A percentile compares a stretch with the other conserved stretches of the same genome.
Evolutionary conservation across 2,797 vertebrate genomes (phyloP).

Genomic region (Syndactyla subalaris): DNA sequence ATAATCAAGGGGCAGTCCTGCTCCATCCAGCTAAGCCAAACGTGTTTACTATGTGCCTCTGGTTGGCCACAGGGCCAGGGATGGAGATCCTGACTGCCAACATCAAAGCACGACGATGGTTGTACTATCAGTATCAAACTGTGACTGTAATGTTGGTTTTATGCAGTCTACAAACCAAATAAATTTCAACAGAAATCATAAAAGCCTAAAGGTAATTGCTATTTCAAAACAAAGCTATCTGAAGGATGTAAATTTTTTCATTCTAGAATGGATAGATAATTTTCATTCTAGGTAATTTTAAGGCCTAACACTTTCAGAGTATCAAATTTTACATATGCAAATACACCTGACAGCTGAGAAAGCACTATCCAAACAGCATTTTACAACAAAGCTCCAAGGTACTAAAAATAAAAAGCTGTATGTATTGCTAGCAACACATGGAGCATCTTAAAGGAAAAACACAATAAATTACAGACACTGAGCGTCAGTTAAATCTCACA

Average conservation of each 20-base stretch:
- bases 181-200: background rate
- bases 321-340: background rate
- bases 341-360: background rate
- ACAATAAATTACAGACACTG: background rate
- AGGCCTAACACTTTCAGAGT: background rate
- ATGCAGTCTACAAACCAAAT: background rate
- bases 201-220: background rate
- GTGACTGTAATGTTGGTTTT: background rate
- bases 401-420: background rate
- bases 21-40: background rate
- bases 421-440: background rate
- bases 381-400: background rate
- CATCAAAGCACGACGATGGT: rapidly evolving
- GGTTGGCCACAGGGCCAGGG: background rate
- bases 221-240: background rate
- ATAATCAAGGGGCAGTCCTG: background rate
- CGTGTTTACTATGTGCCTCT: rapidly evolving
- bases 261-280: background rate
- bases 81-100: background rate
- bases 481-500: background rate
- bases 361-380: background rate
- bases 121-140: background rate
- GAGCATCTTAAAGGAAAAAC: background rate
- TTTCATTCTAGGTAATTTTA: background rate
- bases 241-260: background rate